A percentile compares a stretch with the other conserved stretches of the same genome.
Evolutionary conservation across 1,140 invertebrate genomes (phyloP).

Genomic region (Drosophila bocki): DNA sequence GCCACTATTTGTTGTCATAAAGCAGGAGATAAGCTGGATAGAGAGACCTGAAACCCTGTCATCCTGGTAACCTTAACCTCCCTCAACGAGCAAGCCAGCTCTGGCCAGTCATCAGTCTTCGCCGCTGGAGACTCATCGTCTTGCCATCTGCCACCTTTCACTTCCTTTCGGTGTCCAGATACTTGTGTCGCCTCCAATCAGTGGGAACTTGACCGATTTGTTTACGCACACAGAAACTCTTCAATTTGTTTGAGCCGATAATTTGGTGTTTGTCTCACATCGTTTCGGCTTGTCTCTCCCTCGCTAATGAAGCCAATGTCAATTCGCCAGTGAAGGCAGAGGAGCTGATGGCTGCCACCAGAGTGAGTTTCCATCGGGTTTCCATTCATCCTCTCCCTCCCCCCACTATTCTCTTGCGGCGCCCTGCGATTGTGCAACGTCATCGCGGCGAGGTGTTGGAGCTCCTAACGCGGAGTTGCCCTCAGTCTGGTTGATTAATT

Average conservation of each 20-base stretch:
- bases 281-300: constrained; percentile 13
- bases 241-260: constrained; percentile 72
- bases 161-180: constrained; percentile 31
- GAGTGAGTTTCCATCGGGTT: background rate
- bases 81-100: too few relatives aligned
- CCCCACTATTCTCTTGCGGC: constrained; percentile 14
- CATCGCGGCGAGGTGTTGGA: constrained; percentile 36
- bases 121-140: background rate
- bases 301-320: constrained; percentile 71
- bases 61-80: constrained; percentile 20
- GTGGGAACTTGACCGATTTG: constrained; percentile 50
- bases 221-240: constrained; percentile 34
- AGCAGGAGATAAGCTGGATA: background rate
- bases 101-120: constrained; percentile 8
- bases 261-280: constrained; percentile 55
- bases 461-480: constrained; percentile 7
- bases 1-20: background rate
- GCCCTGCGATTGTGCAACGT: constrained; percentile 68
- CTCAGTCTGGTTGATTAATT: constrained; percentile 68
- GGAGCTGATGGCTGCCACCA: background rate
- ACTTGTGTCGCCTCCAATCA: constrained; percentile 35
- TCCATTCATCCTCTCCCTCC: background rate
- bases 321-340: constrained; percentile 11
- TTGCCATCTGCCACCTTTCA: constrained; percentile 34
- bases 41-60: background rate